Percentiles rank a stretch among this genome's conserved stretches.
Conservation (phyloP, 2,113 vertebrate species). For the Psilopogon haemacephalus region DNA sequence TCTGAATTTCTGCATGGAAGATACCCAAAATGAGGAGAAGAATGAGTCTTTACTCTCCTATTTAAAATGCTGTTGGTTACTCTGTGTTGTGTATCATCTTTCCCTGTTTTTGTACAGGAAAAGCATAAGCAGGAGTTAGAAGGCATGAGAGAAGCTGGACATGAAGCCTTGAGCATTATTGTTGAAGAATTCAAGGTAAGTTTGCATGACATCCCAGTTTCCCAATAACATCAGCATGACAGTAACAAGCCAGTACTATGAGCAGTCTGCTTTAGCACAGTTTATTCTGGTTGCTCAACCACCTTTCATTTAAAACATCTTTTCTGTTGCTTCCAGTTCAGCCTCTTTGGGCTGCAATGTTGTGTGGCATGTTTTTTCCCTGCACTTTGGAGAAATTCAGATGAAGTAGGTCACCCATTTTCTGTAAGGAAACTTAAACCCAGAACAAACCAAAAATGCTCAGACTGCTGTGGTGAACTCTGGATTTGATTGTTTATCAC, state of each 20-base stretch:
- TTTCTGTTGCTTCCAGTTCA: not conserved
- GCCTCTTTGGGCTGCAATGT: not conserved
- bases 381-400: not conserved
- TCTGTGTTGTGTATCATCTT: not conserved
- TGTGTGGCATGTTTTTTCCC: not conserved
- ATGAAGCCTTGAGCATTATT: slow-evolving; percentile 81
- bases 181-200: slow-evolving; percentile 85
- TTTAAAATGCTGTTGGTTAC: rapidly evolving
- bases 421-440: not conserved
- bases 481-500: not conserved
- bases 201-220: not conserved
- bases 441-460: not conserved
- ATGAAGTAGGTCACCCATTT: not conserved
- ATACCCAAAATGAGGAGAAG: not conserved
- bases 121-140: slow-evolving; percentile 80
- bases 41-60: not conserved
- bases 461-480: not conserved
- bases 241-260: not conserved
- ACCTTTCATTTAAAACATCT: not conserved
- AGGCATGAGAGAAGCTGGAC: slow-evolving; percentile 81
- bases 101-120: slow-evolving; percentile 65
- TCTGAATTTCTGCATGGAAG: not conserved
- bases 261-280: not conserved
- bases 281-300: not conserved
- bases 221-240: not conserved